A percentile compares a stretch with the other conserved stretches of the same genome.
Evolutionary conservation across 1,140 invertebrate species (phyloP).

Genomic region (Wasmannia auropunctata): DNA sequence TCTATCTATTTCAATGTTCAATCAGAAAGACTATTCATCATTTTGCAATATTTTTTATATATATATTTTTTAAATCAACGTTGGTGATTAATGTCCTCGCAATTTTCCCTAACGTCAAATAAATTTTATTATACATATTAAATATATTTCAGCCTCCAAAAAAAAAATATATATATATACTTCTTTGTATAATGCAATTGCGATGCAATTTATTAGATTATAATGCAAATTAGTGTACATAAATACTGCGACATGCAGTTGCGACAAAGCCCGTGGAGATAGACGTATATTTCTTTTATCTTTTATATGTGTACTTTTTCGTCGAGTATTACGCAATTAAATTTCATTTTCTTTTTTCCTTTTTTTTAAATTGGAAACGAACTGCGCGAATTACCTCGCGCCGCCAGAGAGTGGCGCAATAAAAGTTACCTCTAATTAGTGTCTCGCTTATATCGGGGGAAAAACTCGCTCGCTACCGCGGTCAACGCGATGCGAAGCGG

Average conservation of each 20-base stretch:
- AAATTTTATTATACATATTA: background rate
- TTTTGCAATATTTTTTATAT: background rate
- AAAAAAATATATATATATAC: too few relatives aligned
- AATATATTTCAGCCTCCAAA: background rate
- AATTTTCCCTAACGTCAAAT: background rate
- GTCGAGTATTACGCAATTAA: background rate
- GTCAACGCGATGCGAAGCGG: background rate
- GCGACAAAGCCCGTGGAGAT: background rate
- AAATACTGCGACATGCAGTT: background rate
- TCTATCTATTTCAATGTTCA: background rate
- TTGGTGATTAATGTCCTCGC: background rate
- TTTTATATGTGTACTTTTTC: background rate
- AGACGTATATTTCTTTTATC: background rate
- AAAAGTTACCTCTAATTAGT: constrained; percentile 6
- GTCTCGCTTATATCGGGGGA: background rate
- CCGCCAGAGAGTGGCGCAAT: background rate
- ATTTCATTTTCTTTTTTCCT: background rate
- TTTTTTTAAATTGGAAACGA: background rate
- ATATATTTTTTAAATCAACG: background rate
- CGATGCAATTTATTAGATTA: background rate
- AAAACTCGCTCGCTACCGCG: background rate
- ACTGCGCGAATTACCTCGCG: background rate
- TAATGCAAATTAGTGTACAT: background rate
- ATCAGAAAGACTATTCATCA: background rate
- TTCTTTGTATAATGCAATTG: background rate